phyloP scores from a whole-genome alignment of 2,113 vertebrate genomes.

The Canis aureus region DNA sequence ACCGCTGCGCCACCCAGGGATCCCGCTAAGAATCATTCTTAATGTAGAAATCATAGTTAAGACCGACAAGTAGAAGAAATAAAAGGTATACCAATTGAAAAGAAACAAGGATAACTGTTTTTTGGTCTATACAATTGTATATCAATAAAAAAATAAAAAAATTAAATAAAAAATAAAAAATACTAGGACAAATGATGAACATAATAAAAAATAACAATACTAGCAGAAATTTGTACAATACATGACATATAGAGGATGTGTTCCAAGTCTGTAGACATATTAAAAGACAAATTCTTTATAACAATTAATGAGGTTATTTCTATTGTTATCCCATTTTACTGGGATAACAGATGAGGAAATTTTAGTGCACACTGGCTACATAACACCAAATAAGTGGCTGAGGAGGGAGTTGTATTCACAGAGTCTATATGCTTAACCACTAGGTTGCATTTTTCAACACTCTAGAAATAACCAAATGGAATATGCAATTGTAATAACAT shows the following conservation, averaged over 20 bases:
- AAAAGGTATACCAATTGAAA: neutral
- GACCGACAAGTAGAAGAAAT: neutral
- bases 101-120: neutral
- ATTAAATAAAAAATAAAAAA: neutral
- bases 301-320: neutral
- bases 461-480: neutral
- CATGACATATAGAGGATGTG: neutral
- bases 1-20: no score
- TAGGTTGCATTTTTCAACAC: neutral
- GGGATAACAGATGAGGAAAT: neutral
- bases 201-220: neutral
- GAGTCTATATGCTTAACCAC: neutral
- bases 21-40: neutral
- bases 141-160: neutral
- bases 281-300: neutral
- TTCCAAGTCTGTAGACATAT: neutral
- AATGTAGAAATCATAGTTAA: neutral
- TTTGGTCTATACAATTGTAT: neutral
- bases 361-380: neutral
- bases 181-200: neutral
- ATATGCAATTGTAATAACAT: neutral
- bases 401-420: neutral
- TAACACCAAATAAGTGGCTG: neutral
- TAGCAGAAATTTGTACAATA: neutral
- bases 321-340: neutral